Evolutionary conservation across 2,797 vertebrate species (phyloP), one percentile per base, ranked within the genome.

Genomic region (Tragelaphus oryx): DNA sequence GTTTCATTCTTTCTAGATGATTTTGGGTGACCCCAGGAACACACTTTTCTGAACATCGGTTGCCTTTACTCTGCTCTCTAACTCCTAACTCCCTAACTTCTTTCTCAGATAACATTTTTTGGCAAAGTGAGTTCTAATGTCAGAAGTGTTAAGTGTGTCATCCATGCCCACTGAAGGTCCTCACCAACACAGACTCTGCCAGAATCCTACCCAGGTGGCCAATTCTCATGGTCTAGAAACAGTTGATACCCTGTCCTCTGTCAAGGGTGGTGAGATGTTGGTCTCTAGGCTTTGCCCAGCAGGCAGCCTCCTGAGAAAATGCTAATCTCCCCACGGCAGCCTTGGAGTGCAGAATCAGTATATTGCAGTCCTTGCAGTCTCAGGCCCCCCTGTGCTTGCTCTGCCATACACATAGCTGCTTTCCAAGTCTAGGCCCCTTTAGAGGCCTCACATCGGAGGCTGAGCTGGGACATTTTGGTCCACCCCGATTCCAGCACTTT

Each of bases 101-200:
- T 71, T 22, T 68, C 62, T 68, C 62, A 37, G 41, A 54, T 59
- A 6, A 17, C 2, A 20, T 28, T 18, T 24, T 13, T 74, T 71
- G 18, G 2, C 16, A 50, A 74, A 75, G 46, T 14, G 10, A 37
- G 6, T 28, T 20, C 33, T 28, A 1, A 46, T 0, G 10, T 11
- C 28, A 20, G 9, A 44, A 28, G 4, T 8, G 5, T 3, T 5
- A 4, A 7, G 16, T 1, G 0, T 0, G 2, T 13, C 16, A 0
- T 14, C 1, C 1, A 5, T 0, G 14, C 5, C 44, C 24, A 18
- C 6, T 3, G 37, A 6, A 5, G 2, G 17, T 9, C 50, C 10
- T 46, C 17, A 20, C 54, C 16, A 33, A 18, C 8, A 18, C n/a
- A n/a, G 20, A 50, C 10, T 37, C 57, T 9, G 7, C 30, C 6